Conservation (phyloP, 2,797 vertebrate genomes). For the Tenualosa ilisha region DNA sequence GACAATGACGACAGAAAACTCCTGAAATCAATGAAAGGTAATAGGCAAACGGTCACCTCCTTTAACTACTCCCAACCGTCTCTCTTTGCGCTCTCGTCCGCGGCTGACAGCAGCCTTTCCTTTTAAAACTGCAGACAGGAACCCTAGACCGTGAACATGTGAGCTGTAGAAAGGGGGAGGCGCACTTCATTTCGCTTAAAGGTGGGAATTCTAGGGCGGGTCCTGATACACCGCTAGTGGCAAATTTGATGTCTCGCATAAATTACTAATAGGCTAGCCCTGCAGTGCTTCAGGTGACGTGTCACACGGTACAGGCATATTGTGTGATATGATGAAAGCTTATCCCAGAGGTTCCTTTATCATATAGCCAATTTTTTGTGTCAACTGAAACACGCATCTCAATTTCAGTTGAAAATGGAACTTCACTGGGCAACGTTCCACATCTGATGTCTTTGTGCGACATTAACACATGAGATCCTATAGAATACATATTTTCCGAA, state of each 20-base stretch:
- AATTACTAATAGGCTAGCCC: neutral
- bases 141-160: slow-evolving; percentile 55
- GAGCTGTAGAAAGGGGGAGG: slow-evolving; percentile 59
- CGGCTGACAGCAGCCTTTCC: slow-evolving; percentile 58
- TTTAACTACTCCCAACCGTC: neutral
- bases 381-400: neutral
- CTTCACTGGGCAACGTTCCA: neutral
- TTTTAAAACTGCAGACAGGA: slow-evolving; percentile 82
- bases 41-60: neutral
- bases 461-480: neutral
- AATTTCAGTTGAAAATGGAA: neutral
- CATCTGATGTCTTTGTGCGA: neutral
- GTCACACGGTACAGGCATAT: slow-evolving; percentile 5
- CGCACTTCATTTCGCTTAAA: slow-evolving; percentile 63
- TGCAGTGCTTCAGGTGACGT: neutral
- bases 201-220: slow-evolving; percentile 71
- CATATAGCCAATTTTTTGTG: neutral
- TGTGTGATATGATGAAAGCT: neutral
- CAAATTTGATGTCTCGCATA: slow-evolving; percentile 14
- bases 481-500: neutral
- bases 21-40: slow-evolving; percentile 14
- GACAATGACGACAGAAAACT: neutral
- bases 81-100: neutral
- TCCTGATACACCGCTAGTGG: slow-evolving; percentile 62
- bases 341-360: neutral